These are phyloP conservation scores for Dipodomys stephensi DNA, from an alignment of 2,113 vertebrate species.

Conservation along the genomic window DNA sequence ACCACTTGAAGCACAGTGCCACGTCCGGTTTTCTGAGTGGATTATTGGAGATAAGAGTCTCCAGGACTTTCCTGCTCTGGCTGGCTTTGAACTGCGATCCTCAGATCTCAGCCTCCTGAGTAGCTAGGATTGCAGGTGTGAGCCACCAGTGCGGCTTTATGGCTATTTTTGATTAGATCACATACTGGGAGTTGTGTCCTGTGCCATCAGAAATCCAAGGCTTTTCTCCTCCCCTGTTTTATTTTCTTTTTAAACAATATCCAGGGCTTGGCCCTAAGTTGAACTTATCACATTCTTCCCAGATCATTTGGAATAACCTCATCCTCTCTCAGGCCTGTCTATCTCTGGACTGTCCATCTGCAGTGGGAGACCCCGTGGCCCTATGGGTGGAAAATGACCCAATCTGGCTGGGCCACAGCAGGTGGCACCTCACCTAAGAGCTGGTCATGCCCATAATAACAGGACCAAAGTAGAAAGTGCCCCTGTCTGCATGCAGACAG, in stretches of 20 bases:
- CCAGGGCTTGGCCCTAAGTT: not conserved
- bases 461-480: not conserved
- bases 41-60: no score
- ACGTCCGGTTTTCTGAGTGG: no score
- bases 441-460: not conserved
- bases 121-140: no score
- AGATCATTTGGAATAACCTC: not conserved
- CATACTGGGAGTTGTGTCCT: not conserved
- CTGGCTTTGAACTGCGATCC: no score
- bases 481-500: constrained; percentile 51
- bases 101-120: no score
- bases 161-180: not conserved
- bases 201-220: constrained; percentile 5
- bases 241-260: constrained; percentile 16
- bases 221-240: not conserved
- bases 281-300: not conserved
- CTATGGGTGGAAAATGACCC: not conserved
- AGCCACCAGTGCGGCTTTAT: no score
- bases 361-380: not conserved
- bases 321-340: not conserved
- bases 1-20: no score
- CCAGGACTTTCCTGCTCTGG: no score
- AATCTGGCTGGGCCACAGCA: not conserved
- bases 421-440: not conserved
- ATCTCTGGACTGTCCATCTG: not conserved